Evolutionary conservation across 2,888 invertebrate species (phyloP).

Genomic region (Torymus auratus): DNA sequence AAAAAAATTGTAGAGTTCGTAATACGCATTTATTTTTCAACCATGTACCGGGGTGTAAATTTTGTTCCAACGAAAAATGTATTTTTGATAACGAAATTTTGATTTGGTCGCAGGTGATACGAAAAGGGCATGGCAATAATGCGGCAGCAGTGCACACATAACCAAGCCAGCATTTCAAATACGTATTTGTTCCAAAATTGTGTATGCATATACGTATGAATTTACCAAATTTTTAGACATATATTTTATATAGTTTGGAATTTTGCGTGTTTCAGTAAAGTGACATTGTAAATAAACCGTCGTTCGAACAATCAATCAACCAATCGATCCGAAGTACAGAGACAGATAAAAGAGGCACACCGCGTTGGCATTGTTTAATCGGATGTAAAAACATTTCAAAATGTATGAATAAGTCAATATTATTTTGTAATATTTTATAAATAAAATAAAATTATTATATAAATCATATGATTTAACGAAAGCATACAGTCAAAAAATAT

Average conservation of each 20-base stretch:
- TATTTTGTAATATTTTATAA: not conserved
- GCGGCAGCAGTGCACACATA: constrained; percentile 71
- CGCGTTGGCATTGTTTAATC: constrained; percentile 27
- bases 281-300: constrained; percentile 36
- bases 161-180: constrained; percentile 71
- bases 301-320: constrained; percentile 41
- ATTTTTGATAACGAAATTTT: constrained; percentile 49
- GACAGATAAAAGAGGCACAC: constrained; percentile 49
- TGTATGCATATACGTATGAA: constrained; percentile 52
- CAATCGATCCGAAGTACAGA: constrained; percentile 49
- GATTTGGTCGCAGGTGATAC: constrained; percentile 63
- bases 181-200: constrained; percentile 58
- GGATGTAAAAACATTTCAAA: constrained; percentile 2
- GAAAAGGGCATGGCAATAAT: constrained; percentile 69
- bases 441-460: not conserved
- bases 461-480: not conserved
- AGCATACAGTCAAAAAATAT: no score
- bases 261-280: constrained; percentile 17
- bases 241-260: constrained; percentile 21
- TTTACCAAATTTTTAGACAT: constrained; percentile 24
- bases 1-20: constrained; percentile 1
- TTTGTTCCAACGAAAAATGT: constrained; percentile 44
- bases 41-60: constrained; percentile 70
- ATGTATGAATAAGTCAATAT: constrained; percentile 9
- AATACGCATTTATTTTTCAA: constrained; percentile 52